These are phyloP conservation scores for Allobates femoralis DNA, from an alignment of 2,797 vertebrate species.

Conservation along the genomic window DNA sequence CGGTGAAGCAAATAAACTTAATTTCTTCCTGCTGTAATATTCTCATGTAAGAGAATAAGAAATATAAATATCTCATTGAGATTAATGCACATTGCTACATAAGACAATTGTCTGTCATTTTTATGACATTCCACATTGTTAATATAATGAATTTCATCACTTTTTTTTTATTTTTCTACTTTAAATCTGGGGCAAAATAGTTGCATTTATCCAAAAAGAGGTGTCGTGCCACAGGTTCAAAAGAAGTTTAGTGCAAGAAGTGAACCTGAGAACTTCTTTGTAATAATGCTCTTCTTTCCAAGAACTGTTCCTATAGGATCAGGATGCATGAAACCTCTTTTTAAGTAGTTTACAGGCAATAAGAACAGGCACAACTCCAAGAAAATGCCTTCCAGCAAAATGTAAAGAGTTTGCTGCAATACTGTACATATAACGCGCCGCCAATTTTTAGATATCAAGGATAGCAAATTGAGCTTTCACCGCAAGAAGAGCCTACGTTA, in stretches of 20 bases:
- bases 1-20: slow-evolving; percentile 91
- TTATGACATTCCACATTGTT: slow-evolving; percentile 85
- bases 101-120: slow-evolving; percentile 97
- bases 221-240: slow-evolving; percentile 91
- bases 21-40: slow-evolving; percentile 93
- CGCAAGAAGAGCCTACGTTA: slow-evolving; percentile 20
- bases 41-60: slow-evolving; percentile 99
- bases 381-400: slow-evolving; percentile 68
- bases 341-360: slow-evolving; percentile 36
- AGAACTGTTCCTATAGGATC: slow-evolving; percentile 25
- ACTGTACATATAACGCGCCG: slow-evolving; percentile 75
- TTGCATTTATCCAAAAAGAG: slow-evolving; percentile 95
- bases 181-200: slow-evolving; percentile 83
- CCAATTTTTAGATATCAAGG: slow-evolving; percentile 71
- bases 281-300: slow-evolving; percentile 73
- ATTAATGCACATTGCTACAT: slow-evolving; percentile 99
- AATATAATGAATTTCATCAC: slow-evolving; percentile 84
- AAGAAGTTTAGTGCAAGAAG: slow-evolving; percentile 97
- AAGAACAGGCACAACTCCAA: slow-evolving; percentile 30
- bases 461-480: slow-evolving; percentile 65
- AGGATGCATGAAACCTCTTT: slow-evolving; percentile 41
- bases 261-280: slow-evolving; percentile 91
- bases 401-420: slow-evolving; percentile 81
- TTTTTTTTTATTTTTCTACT: slow-evolving; percentile 71
- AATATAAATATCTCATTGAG: slow-evolving; percentile 99